phyloP scores from a whole-genome alignment of 2,888 invertebrate species.

The Agrilus cyanescens region DNA sequence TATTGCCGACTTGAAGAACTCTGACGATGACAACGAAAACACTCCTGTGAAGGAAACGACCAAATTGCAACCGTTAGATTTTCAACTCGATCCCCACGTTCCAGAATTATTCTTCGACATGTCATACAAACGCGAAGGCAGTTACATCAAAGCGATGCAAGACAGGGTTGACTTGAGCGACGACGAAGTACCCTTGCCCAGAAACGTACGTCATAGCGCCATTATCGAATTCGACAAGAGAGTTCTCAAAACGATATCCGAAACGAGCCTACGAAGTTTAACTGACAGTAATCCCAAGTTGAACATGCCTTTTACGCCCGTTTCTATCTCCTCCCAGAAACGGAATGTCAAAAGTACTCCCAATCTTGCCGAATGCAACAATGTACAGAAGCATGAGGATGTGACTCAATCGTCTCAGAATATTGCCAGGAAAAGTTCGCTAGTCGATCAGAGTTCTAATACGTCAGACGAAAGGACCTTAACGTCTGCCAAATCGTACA shows the following conservation, averaged over 20 bases:
- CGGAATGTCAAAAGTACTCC: slow-evolving; percentile 44
- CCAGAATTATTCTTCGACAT: slow-evolving; percentile 12
- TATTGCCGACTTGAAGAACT: slow-evolving; percentile 27
- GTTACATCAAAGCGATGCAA: slow-evolving; percentile 33
- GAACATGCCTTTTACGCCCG: slow-evolving; percentile 23
- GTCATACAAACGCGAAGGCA: slow-evolving; percentile 30
- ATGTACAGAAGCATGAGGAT: slow-evolving; percentile 11
- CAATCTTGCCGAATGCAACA: slow-evolving; percentile 36
- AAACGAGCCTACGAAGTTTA: slow-evolving; percentile 30
- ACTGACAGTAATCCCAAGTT: slow-evolving; percentile 15
- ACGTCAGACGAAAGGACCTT: slow-evolving; percentile 27
- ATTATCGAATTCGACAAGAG: slow-evolving; percentile 31
- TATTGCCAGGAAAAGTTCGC: slow-evolving; percentile 43
- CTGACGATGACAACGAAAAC: not conserved
- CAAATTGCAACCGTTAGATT: slow-evolving; percentile 8
- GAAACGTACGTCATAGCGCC: slow-evolving; percentile 36
- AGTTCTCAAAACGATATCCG: slow-evolving; percentile 33
- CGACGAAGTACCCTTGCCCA: slow-evolving; percentile 42
- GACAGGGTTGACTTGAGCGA: slow-evolving; percentile 32
- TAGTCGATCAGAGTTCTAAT: slow-evolving; percentile 30
- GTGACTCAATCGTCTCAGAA: slow-evolving; percentile 43
- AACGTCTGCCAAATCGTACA: slow-evolving; percentile 23
- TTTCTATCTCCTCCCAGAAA: slow-evolving; percentile 20
- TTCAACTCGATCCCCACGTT: slow-evolving; percentile 11
- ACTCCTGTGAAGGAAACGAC: slow-evolving; percentile 9